A percentile compares a stretch with the other conserved stretches of the same genome.
Conservation (phyloP, 1,140 invertebrate species). For the Camponotus floridanus region DNA sequence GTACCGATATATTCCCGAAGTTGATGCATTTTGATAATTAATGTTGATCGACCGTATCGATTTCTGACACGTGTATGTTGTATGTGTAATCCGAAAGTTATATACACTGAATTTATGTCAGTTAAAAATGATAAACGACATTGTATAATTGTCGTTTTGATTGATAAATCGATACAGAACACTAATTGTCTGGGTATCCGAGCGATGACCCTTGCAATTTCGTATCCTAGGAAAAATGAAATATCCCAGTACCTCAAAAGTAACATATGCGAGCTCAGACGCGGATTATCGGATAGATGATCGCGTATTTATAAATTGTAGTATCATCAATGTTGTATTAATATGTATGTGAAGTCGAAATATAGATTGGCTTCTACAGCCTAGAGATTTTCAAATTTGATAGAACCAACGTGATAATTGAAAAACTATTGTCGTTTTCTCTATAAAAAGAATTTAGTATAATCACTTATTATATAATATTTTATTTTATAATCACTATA, state of each 20-base stretch:
- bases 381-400: constrained; percentile 21
- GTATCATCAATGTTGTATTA: constrained; percentile 28
- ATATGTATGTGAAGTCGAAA: constrained; percentile 2
- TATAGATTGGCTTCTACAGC: constrained; percentile 9
- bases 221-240: not conserved
- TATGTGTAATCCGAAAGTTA: not conserved
- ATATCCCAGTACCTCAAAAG: not conserved
- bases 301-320: constrained; percentile 20
- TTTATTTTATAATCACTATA: not conserved
- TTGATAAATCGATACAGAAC: not conserved
- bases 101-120: not conserved
- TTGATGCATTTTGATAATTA: constrained; percentile 54
- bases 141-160: not conserved
- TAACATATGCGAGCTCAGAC: not conserved
- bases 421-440: not conserved
- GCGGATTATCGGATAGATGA: constrained; percentile 9
- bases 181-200: not conserved
- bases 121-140: not conserved
- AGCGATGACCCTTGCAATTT: not conserved
- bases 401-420: not conserved
- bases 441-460: not conserved
- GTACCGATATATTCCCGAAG: not conserved
- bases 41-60: constrained; percentile 16
- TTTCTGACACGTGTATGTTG: not conserved
- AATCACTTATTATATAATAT: too few species aligned